Percentiles rank a stretch among this genome's conserved stretches.
These are phyloP conservation scores for Carassius gibelio DNA, from an alignment of 2,113 vertebrate genomes.

Conservation along the genomic window DNA sequence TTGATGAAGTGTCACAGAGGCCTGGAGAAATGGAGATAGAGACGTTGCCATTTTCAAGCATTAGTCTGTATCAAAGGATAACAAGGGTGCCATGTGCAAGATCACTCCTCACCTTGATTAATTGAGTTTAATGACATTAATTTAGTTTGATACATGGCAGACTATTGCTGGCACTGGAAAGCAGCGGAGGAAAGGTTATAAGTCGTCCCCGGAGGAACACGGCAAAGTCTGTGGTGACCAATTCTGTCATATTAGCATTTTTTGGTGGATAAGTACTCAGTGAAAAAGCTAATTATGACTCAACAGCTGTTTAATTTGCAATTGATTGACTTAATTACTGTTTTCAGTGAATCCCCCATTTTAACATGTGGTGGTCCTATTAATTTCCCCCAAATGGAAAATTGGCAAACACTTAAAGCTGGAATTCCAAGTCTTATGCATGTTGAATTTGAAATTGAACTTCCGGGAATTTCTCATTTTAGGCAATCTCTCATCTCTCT, in stretches of 20 bases:
- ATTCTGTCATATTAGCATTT: slow-evolving; percentile 31
- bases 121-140: slow-evolving; percentile 29
- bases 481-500: no score
- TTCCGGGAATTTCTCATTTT: neutral
- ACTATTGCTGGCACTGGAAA: neutral
- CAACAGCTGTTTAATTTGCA: slow-evolving; percentile 42
- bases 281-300: slow-evolving; percentile 28
- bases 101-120: slow-evolving; percentile 27
- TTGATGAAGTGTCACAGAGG: slow-evolving; percentile 18
- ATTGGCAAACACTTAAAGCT: slow-evolving; percentile 6
- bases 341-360: neutral
- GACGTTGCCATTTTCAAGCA: neutral
- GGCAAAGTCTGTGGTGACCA: neutral
- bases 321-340: slow-evolving; percentile 36
- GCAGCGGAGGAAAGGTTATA: neutral
- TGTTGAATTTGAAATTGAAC: slow-evolving; percentile 11
- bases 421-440: neutral
- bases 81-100: neutral
- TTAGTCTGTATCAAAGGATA: neutral
- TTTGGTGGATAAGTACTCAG: slow-evolving; percentile 24
- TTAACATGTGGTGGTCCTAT: slow-evolving; percentile 19
- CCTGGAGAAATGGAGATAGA: slow-evolving; percentile 15
- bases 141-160: neutral
- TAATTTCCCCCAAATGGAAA: neutral
- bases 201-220: neutral